A percentile compares a stretch with the other conserved stretches of the same genome.
These are phyloP conservation scores for Naso thynnoides DNA, from an alignment of 2,797 vertebrate genomes.

Conservation along the genomic window DNA sequence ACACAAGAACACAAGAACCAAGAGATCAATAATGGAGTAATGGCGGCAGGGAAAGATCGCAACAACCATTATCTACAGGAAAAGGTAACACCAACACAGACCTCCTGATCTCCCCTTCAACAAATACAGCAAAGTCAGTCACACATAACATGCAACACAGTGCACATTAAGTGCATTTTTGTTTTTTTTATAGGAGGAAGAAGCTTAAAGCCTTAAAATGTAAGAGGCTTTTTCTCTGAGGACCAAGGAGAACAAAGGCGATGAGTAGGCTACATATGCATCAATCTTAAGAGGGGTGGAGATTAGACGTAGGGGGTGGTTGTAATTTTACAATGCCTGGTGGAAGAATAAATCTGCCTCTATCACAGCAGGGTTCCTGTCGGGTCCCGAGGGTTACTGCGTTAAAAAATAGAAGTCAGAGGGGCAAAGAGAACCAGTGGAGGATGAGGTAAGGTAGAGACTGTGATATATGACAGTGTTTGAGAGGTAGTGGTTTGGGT, in stretches of 20 bases:
- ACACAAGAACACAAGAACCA: conserved; percentile 73
- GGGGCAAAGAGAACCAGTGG: conserved; percentile 7
- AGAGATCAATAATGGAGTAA: conserved; percentile 83
- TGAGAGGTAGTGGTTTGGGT: conserved; percentile 28
- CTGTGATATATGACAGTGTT: conserved; percentile 15
- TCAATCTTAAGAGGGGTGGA: conserved; percentile 43
- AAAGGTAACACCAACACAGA: conserved; percentile 39
- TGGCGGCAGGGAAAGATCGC: conserved; percentile 73
- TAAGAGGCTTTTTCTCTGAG: conserved; percentile 49
- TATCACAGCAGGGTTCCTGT: conserved; percentile 37
- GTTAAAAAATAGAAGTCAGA: conserved; percentile 14
- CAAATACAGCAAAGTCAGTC: conserved; percentile 5
- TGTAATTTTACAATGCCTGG: conserved; percentile 34
- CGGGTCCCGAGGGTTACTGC: not conserved
- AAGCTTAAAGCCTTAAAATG: conserved; percentile 25
- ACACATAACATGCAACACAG: conserved; percentile 28
- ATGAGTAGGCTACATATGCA: conserved; percentile 40
- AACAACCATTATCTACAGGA: conserved; percentile 53
- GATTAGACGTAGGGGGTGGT: conserved; percentile 35
- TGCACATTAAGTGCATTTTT: conserved; percentile 19
- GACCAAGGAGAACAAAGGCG: conserved; percentile 67
- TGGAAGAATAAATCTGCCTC: conserved; percentile 39
- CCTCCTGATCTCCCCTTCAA: not conserved
- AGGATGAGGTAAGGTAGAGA: conserved; percentile 8
- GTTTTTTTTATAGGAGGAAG: conserved; percentile 27